Evolutionary conservation across 2,797 vertebrate species (phyloP).

Genomic region (Sphenopsis melanotis): DNA sequence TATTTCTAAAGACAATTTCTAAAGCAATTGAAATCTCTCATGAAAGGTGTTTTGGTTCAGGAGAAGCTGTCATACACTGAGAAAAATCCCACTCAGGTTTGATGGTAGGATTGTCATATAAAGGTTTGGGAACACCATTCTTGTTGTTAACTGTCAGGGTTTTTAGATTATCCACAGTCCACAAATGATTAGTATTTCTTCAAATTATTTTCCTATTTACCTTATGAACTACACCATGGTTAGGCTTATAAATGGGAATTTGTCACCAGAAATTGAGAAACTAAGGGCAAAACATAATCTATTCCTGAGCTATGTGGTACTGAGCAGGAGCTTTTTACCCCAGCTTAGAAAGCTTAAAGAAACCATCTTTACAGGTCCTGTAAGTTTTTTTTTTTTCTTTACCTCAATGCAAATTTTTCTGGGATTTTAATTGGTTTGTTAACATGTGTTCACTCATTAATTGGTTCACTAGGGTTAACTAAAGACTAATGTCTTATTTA

Average conservation of each 20-base stretch:
- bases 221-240: neutral
- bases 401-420: neutral
- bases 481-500: neutral
- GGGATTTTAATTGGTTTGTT: neutral
- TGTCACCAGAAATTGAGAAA: neutral
- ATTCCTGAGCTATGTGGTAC: neutral
- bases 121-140: neutral
- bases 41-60: neutral
- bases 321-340: neutral
- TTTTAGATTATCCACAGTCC: neutral
- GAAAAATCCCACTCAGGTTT: neutral
- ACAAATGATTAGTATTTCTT: neutral
- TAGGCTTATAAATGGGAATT: neutral
- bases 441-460: neutral
- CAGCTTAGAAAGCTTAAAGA: neutral
- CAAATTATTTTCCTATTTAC: neutral
- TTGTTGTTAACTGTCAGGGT: accelerated
- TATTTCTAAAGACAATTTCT: neutral
- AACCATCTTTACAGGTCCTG: neutral
- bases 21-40: neutral
- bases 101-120: neutral
- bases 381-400: neutral
- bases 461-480: neutral
- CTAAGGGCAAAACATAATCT: neutral
- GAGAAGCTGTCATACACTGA: neutral